A percentile compares a stretch with the other conserved stretches of the same genome.
phyloP scores from a whole-genome alignment of 2,113 vertebrate genomes.

The Montifringilla adamsi region DNA sequence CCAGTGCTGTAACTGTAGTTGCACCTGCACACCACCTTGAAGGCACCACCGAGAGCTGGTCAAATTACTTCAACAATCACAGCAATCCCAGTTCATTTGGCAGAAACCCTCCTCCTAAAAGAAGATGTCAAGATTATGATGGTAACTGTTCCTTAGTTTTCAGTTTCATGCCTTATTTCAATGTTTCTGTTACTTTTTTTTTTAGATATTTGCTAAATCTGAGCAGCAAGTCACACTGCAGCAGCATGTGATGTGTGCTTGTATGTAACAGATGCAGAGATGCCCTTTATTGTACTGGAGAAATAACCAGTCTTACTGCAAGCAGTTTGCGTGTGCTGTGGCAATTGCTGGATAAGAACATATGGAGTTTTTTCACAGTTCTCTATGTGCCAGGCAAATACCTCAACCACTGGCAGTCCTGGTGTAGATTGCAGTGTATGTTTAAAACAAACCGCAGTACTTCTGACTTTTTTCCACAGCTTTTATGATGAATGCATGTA shows the following conservation, averaged over 20 bases:
- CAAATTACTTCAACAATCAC: conserved; percentile 87
- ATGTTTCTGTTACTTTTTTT: background rate
- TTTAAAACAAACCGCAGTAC: background rate
- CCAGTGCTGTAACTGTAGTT: conserved; percentile 82
- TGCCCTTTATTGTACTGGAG: background rate
- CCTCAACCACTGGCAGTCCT: background rate
- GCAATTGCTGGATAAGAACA: background rate
- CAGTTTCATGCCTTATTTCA: background rate
- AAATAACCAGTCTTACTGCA: background rate
- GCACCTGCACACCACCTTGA: conserved; percentile 91
- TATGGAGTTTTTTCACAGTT: background rate
- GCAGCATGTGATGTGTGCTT: background rate
- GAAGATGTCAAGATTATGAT: conserved; percentile 95
- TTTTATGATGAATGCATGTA: background rate
- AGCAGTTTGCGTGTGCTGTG: background rate
- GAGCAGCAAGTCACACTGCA: background rate
- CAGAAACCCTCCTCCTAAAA: conserved; percentile 85
- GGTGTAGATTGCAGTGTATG: background rate
- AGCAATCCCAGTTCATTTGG: conserved; percentile 85
- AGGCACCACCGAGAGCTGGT: conserved; percentile 95
- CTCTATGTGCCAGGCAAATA: background rate
- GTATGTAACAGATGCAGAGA: background rate
- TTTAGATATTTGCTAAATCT: background rate
- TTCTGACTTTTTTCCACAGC: background rate
- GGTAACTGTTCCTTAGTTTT: conserved; percentile 72